These are phyloP conservation scores for Mechanitis messenoides DNA, from an alignment of 2,888 invertebrate species.

Conservation along the genomic window DNA sequence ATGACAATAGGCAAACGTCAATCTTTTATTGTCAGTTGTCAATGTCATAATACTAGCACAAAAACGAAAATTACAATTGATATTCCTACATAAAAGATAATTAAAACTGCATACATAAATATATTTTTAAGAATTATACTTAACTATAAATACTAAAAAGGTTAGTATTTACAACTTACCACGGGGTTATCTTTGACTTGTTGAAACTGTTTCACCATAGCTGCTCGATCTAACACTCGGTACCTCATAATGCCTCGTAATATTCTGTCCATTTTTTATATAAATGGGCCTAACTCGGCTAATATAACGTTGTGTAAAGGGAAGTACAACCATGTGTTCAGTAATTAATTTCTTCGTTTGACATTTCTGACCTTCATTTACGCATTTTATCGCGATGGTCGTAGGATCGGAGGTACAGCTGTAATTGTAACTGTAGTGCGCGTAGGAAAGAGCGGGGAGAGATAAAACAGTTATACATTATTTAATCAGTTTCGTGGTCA, in stretches of 20 bases:
- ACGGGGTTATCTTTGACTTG: conserved; percentile 91
- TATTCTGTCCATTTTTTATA: conserved; percentile 85
- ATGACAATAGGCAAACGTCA: neutral
- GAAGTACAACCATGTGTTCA: conserved; percentile 24
- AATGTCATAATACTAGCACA: neutral
- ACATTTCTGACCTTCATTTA: conserved; percentile 67
- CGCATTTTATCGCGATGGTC: conserved; percentile 50
- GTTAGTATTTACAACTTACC: conserved; percentile 73
- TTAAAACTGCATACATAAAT: conserved; percentile 1
- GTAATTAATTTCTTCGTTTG: conserved; percentile 38
- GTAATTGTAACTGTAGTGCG: conserved; percentile 13
- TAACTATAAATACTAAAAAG: conserved; percentile 15
- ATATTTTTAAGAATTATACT: neutral
- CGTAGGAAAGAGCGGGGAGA: conserved; percentile 11
- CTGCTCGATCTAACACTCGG: conserved; percentile 85
- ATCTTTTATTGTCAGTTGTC: neutral
- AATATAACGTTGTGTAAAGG: conserved; percentile 14
- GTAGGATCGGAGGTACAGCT: conserved; percentile 16
- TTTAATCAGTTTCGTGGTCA: conserved; percentile 1
- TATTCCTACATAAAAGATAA: neutral
- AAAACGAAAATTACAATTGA: neutral
- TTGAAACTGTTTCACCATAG: conserved; percentile 95
- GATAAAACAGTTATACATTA: conserved; percentile 15
- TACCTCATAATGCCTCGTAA: conserved; percentile 94
- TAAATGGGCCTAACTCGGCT: conserved; percentile 24